phyloP scores from a whole-genome alignment of 2,888 invertebrate species.

The Tillus elongatus region DNA sequence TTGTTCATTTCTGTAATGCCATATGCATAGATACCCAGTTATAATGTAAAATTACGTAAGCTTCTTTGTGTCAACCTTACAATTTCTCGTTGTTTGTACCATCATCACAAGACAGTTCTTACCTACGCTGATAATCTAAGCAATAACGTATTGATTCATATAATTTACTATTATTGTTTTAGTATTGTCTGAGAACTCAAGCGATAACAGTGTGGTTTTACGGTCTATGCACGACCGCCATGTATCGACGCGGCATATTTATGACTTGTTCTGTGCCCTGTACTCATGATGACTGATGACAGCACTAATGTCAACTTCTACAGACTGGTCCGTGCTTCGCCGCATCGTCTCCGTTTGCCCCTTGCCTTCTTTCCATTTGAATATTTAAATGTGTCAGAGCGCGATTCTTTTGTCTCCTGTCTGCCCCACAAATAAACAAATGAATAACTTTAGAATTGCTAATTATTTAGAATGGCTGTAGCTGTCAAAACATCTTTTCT shows the following conservation, averaged over 20 bases:
- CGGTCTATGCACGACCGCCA: slow-evolving; percentile 4
- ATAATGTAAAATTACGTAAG: too few relatives aligned
- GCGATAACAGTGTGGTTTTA: not conserved
- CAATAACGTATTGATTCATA: too few relatives aligned
- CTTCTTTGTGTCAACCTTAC: too few relatives aligned
- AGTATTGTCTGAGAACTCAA: too few relatives aligned
- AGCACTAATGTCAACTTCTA: slow-evolving; percentile 1
- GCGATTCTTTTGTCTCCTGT: slow-evolving; percentile 39
- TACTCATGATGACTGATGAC: not conserved
- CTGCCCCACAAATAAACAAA: slow-evolving; percentile 36
- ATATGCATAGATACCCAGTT: too few relatives aligned
- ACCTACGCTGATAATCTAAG: too few relatives aligned
- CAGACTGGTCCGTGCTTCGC: not conserved
- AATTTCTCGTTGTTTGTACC: too few relatives aligned
- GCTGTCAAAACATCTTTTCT: slow-evolving; percentile 25
- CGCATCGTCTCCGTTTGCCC: slow-evolving; percentile 7
- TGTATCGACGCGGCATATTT: slow-evolving; percentile 1
- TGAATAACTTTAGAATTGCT: slow-evolving; percentile 40
- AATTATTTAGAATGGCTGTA: slow-evolving; percentile 35
- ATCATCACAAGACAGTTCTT: too few relatives aligned
- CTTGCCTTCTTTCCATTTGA: slow-evolving; percentile 29
- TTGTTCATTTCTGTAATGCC: too few relatives aligned
- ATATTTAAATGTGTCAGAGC: slow-evolving; percentile 40
- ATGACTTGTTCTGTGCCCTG: not conserved
- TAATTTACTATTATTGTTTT: too few relatives aligned